Conservation (phyloP, 2,797 vertebrate species). For the Mormyrus hasselquistii region DNA sequence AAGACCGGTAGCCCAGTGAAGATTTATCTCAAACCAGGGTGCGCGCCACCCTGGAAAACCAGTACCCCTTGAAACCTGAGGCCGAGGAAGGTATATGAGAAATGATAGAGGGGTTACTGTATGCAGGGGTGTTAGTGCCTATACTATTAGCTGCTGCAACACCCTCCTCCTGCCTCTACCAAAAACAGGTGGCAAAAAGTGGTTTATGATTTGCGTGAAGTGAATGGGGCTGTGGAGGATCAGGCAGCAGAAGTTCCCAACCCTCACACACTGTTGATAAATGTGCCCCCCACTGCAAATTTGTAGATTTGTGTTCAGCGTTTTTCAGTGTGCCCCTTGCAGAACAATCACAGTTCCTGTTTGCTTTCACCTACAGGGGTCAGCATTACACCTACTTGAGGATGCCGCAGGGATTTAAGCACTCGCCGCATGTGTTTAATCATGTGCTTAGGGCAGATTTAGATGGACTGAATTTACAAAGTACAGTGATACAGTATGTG, state of each 20-base stretch:
- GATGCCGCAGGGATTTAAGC: conserved; percentile 11
- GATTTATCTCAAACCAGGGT: background rate
- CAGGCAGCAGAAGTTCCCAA: background rate
- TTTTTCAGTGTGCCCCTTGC: conserved; percentile 9
- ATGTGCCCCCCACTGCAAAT: background rate
- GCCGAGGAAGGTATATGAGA: background rate
- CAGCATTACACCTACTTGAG: background rate
- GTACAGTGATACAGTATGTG: background rate
- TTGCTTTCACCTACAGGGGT: conserved; percentile 12
- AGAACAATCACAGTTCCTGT: background rate
- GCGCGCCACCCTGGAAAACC: background rate
- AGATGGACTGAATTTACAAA: background rate
- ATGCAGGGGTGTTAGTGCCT: background rate
- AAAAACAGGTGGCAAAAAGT: background rate
- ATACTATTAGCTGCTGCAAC: conserved; percentile 14
- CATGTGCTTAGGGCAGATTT: background rate
- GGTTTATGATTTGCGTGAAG: conserved; percentile 19
- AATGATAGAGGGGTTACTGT: background rate
- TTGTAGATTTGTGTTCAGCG: conserved; percentile 17
- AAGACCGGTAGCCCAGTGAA: background rate
- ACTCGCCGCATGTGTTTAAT: conserved; percentile 6
- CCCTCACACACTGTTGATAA: conserved; percentile 2
- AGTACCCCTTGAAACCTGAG: background rate
- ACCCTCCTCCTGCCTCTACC: conserved; percentile 19
- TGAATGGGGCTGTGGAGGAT: background rate